Percentiles rank a stretch among this genome's conserved stretches.
These are phyloP conservation scores for Mythimna lalbum DNA, from an alignment of 2,888 invertebrate species.

Conservation along the genomic window DNA sequence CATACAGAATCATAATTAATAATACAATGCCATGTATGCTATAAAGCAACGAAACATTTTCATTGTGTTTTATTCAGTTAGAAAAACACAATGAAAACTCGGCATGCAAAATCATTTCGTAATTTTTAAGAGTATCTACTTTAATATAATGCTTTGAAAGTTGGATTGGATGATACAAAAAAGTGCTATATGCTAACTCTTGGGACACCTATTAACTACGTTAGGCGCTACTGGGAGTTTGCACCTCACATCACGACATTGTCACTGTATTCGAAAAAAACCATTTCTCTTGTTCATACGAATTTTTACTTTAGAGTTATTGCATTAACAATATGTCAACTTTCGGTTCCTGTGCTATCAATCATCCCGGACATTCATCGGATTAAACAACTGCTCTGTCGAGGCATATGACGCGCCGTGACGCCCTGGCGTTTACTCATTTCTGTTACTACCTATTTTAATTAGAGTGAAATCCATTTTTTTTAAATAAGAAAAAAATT, in stretches of 20 bases:
- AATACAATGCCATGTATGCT: background rate
- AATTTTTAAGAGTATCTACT: slow-evolving; percentile 1
- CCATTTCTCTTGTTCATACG: background rate
- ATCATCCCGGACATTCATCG: too few relatives aligned
- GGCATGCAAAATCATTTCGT: background rate
- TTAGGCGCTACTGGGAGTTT: background rate
- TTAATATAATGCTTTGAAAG: slow-evolving; percentile 1
- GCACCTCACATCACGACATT: background rate
- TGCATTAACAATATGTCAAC: too few relatives aligned
- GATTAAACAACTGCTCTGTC: too few relatives aligned
- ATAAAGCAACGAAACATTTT: too few relatives aligned
- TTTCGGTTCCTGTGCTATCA: too few relatives aligned
- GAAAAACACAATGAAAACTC: slow-evolving; percentile 9
- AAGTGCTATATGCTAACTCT: background rate
- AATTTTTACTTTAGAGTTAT: background rate
- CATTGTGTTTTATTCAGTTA: background rate
- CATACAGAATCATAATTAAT: slow-evolving; percentile 8
- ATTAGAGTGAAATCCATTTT: background rate
- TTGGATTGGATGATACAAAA: slow-evolving; percentile 11
- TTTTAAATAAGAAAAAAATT: slow-evolving; percentile 7
- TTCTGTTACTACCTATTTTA: background rate
- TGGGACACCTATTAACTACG: background rate
- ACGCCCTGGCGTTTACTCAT: too few relatives aligned
- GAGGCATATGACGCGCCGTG: too few relatives aligned
- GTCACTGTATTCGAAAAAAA: background rate